Evolutionary conservation across 2,797 vertebrate species (phyloP).

Genomic region (Brachyalestes nurse): DNA sequence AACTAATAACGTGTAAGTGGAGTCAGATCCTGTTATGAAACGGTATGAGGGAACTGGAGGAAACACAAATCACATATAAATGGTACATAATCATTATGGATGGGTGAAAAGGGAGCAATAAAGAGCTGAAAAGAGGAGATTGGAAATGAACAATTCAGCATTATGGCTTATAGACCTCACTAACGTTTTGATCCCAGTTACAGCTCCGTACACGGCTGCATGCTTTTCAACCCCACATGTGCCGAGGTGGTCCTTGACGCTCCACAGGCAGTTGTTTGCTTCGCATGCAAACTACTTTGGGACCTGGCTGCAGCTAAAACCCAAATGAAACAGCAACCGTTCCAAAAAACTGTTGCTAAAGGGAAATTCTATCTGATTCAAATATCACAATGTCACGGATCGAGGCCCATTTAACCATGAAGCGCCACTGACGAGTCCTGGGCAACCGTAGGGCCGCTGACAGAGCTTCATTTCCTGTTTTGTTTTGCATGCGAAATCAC

Average conservation of each 20-base stretch:
- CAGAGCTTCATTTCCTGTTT: background rate
- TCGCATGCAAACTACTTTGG: background rate
- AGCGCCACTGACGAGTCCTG: background rate
- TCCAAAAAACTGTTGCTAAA: slow-evolving; percentile 26
- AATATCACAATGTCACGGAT: background rate
- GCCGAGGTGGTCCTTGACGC: background rate
- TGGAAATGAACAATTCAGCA: no score
- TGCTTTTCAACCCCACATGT: background rate
- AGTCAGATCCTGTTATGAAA: no score
- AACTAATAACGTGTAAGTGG: no score
- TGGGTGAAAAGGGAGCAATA: no score
- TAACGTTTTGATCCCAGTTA: no score
- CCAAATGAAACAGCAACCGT: slow-evolving; percentile 11
- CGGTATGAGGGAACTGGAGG: no score
- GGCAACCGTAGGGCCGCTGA: background rate
- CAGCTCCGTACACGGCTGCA: background rate
- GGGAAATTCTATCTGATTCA: slow-evolving; percentile 18
- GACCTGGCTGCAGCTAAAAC: slow-evolving; percentile 15
- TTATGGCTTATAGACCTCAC: no score
- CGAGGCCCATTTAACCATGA: background rate
- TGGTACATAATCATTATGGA: no score
- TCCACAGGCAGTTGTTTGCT: slow-evolving; percentile 16
- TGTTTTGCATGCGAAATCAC: background rate
- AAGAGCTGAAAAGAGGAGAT: no score
- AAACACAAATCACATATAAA: no score